Conservation (phyloP, 1,140 invertebrate species). For the Drosophila ironensis region DNA sequence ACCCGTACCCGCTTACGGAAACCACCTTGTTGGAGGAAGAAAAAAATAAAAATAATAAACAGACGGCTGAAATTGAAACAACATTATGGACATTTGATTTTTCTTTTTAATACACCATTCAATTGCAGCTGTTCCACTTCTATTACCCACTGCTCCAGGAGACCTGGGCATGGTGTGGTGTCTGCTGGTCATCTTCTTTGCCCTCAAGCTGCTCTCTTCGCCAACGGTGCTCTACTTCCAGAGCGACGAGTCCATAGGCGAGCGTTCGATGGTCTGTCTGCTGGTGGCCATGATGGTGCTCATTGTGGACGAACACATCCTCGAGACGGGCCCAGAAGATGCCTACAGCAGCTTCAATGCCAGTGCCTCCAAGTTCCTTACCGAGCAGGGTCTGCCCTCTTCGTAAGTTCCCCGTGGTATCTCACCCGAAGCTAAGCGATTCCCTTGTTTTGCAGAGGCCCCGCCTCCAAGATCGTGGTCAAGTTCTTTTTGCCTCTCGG, state of each 20-base stretch:
- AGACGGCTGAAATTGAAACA: too few relatives aligned
- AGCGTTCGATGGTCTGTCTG: slow-evolving; percentile 94
- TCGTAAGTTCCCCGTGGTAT: slow-evolving; percentile 83
- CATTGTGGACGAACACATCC: slow-evolving; percentile 92
- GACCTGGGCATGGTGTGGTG: slow-evolving; percentile 97
- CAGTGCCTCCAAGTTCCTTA: slow-evolving; percentile 92
- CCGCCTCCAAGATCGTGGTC: slow-evolving; percentile 93
- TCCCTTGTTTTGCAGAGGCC: slow-evolving; percentile 86
- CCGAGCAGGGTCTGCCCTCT: slow-evolving; percentile 91
- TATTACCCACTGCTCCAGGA: slow-evolving; percentile 91
- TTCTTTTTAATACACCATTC: too few relatives aligned
- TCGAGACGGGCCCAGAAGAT: slow-evolving; percentile 95
- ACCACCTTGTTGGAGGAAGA: too few relatives aligned
- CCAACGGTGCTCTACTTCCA: slow-evolving; percentile 95
- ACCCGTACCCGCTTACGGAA: too few relatives aligned
- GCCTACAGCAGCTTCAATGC: slow-evolving; percentile 96
- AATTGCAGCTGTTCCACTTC: slow-evolving; percentile 74
- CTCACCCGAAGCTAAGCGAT: neutral
- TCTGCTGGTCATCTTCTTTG: slow-evolving; percentile 92
- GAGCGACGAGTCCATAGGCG: slow-evolving; percentile 91
- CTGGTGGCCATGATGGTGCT: slow-evolving; percentile 96
- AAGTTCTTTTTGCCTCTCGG: slow-evolving; percentile 93
- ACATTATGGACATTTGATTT: too few relatives aligned
- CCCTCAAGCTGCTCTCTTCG: slow-evolving; percentile 90
- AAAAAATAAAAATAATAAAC: too few relatives aligned